Base-by-base conservation (phyloP, 2,888 invertebrate genomes). In the Orgyia antiqua region DNA sequence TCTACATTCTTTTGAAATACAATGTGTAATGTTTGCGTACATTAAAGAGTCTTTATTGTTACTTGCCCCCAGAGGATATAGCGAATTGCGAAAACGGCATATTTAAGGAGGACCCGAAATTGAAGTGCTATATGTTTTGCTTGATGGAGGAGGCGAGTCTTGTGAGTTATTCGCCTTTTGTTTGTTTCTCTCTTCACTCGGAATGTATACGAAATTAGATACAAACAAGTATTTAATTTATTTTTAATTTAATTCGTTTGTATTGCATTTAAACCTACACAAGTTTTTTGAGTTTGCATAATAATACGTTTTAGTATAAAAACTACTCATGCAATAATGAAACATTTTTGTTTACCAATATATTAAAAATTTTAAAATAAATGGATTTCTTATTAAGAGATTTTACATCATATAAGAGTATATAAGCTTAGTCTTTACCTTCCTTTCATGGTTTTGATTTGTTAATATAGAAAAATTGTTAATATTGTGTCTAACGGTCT, bases 41-140 rank as follows among this genome's bases (percentile, higher is more conserved):
- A 76, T 75, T 77, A 74, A 73, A 72, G 60, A 68, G 64, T 68
- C 70, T 76, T 77, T 74, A 80, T 75, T 74, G 61, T 63, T 68
- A 65, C 65, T 74, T 76, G 72, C 60, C 75, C 77, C 72, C 82
- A 87, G 87, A 75, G 75, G 87, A 87, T 68, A 84, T 87, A 69
- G 55, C 64, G 68, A 86, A 87, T 77, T 87, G 87, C 67, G 86
- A 86, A 78, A 78, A 77, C 59, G 87, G 87, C 71, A 83, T 86
- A 77, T 87, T 87, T 78, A 83, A 87, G 70, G 86, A 87, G 62
- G 84, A 87, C 63, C 50, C 61, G 52, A 84, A 84, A 76, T 75
- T 87, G 72, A 84, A 86, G 74, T 84, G 87, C 76, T 87, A 87
- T 70, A 87, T 87, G 87, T 84, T 76, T 74, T 87, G 87, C 67